phyloP scores from a whole-genome alignment of 2,888 invertebrate species.

The Limenitis camilla region DNA sequence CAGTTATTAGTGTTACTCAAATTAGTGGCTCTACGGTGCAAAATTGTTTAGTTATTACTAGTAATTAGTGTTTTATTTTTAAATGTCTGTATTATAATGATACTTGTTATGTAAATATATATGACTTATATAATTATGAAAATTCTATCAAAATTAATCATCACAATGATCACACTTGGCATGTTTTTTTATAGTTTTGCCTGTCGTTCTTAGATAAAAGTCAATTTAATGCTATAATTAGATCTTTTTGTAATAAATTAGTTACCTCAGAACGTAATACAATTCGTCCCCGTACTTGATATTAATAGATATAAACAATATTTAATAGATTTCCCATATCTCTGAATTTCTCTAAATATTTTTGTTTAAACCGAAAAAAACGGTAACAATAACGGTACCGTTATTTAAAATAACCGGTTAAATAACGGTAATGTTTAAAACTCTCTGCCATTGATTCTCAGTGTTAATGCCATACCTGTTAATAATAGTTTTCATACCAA shows the following conservation, averaged over 20 bases:
- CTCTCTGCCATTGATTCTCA: too few species aligned
- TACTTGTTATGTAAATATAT: too few species aligned
- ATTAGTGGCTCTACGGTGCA: conserved; percentile 4
- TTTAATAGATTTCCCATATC: neutral
- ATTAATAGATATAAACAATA: conserved; percentile 3
- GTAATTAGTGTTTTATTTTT: neutral
- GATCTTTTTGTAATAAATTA: conserved; percentile 8
- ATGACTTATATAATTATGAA: too few species aligned
- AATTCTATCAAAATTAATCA: too few species aligned
- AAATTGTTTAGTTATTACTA: conserved; percentile 1
- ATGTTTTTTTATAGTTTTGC: neutral
- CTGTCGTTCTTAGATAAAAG: neutral
- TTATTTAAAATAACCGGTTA: too few species aligned
- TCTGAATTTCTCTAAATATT: neutral
- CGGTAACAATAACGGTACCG: too few species aligned
- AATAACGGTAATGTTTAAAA: too few species aligned
- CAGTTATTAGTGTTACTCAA: neutral
- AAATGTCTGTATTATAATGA: conserved; percentile 3
- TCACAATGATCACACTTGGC: too few species aligned
- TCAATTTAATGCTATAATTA: conserved; percentile 5
- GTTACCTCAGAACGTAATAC: conserved; percentile 21
- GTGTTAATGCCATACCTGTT: too few species aligned
- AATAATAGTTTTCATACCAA: too few species aligned
- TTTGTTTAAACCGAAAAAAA: neutral
- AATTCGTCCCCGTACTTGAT: conserved; percentile 18